Conservation (phyloP, 2,888 invertebrate species). For the Drosophila mettleri region DNA sequence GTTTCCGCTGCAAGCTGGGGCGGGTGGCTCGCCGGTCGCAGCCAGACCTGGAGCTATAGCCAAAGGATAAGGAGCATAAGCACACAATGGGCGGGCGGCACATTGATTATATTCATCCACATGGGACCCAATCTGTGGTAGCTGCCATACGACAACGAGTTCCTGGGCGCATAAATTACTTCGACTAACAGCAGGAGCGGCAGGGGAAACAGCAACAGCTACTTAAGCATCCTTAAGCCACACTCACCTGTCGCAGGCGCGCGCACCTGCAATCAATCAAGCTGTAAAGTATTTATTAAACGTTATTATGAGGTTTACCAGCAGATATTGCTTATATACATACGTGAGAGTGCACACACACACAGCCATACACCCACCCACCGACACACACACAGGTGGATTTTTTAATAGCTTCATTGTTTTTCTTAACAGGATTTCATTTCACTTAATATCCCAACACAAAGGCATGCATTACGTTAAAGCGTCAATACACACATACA, state of each 20-base stretch:
- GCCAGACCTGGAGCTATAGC: conserved; percentile 13
- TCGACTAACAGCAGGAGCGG: conserved; percentile 38
- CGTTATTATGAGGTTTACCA: conserved; percentile 78
- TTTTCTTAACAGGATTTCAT: conserved; percentile 78
- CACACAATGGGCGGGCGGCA: conserved; percentile 60
- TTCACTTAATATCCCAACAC: conserved; percentile 73
- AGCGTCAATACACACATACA: conserved; percentile 26
- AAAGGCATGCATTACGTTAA: conserved; percentile 47
- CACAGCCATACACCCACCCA: background rate
- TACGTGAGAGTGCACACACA: conserved; percentile 8
- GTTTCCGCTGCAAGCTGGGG: conserved; percentile 47
- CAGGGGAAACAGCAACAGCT: conserved; percentile 38
- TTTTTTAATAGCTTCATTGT: conserved; percentile 78
- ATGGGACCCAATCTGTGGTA: conserved; percentile 77
- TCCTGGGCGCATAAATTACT: conserved; percentile 70
- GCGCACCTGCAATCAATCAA: conserved; percentile 71
- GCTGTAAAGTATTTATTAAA: conserved; percentile 81
- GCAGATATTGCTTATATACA: conserved; percentile 34
- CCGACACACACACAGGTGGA: conserved; percentile 11
- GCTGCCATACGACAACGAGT: conserved; percentile 51
- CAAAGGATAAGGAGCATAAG: conserved; percentile 66
- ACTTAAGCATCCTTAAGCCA: conserved; percentile 60
- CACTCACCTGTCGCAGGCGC: conserved; percentile 69
- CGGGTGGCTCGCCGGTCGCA: conserved; percentile 17
- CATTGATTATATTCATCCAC: conserved; percentile 78